Base-by-base conservation (phyloP, 2,113 vertebrate genomes). In the Ptilonorhynchus violaceus region DNA sequence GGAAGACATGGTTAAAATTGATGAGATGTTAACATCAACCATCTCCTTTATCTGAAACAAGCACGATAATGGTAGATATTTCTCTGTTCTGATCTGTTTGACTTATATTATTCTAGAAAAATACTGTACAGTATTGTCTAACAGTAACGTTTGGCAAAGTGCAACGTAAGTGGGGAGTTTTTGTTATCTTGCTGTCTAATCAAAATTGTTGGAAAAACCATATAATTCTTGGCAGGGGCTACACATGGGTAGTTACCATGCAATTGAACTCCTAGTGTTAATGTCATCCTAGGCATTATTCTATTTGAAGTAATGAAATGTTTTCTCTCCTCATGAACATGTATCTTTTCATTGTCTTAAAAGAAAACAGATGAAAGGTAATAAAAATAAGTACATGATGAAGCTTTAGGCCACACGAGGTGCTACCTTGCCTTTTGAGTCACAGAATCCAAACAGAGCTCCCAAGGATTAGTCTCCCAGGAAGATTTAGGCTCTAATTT, bases 201-300 rank as follows among this genome's bases (percentile, higher is more conserved):
- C 0, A 0, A 60, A 95, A 67, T 11, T 25, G 22, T n/a, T 42
- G 24, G n/a, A 19, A 63, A 63, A 74, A 14, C 33, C 10, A 2
- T 7, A 10, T 1, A 62, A 42, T 13, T 52, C 63, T 73, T 59
- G 72, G 63, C 37, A 92, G 49, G 41, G 42, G 41, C 33, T 42
- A 33, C 18, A 28, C 11, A 20, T 4, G 28, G 7, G 37, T 23
- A 33, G 23, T 58, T 27, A 39, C 27, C 42, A 62, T 3, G 27
- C 24, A 63, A 9, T 0, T 56, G 33, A 67, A 35, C 33, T 33
- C 41, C 27, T 13, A 33, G 41, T 33, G 24, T 37, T 72, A 73
- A 55, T 17, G 30, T 20, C 64, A 77, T 35, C 53, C 50, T 13
- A 70, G 27, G 28, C 37, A 63, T 59, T 31, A 78, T 47, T 42